Conservation (phyloP, 2,888 invertebrate species). For the Orthosia cruda region DNA sequence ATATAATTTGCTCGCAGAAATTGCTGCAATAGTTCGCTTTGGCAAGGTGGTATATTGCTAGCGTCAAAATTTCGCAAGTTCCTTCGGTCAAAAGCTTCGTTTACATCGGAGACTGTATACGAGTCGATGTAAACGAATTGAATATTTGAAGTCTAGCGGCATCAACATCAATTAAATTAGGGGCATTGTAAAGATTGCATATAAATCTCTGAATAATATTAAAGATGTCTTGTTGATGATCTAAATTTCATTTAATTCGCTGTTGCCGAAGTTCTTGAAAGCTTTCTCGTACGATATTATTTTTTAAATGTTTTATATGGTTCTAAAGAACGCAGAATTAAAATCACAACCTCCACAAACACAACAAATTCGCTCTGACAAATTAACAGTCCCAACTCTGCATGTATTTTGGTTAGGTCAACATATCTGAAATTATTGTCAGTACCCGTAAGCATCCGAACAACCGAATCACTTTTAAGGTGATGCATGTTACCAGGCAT, state of each 20-base stretch:
- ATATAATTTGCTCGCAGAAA: neutral
- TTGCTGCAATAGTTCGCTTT: conserved; percentile 4
- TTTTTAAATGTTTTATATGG: neutral
- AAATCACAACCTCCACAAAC: neutral
- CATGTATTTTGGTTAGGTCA: neutral
- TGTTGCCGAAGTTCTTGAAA: neutral
- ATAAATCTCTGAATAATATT: neutral
- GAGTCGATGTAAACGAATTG: too few species aligned
- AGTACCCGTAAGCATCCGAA: too few species aligned
- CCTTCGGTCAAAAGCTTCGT: conserved; percentile 7
- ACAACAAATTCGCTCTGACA: neutral
- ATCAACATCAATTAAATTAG: too few species aligned
- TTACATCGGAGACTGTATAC: conserved; percentile 5
- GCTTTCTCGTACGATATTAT: neutral
- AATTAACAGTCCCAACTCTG: neutral
- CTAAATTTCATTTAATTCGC: neutral
- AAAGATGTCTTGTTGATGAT: neutral
- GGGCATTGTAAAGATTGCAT: neutral
- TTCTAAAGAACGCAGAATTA: neutral
- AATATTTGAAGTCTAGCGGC: neutral
- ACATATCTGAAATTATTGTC: neutral
- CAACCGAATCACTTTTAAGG: conserved; percentile 2
- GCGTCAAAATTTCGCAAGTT: conserved; percentile 1
- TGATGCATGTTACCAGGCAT: neutral
- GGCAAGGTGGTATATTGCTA: neutral